A percentile compares a stretch with the other conserved stretches of the same genome.
Evolutionary conservation across 2,797 vertebrate species (phyloP).

Genomic region (Platyrinchus mystaceus): DNA sequence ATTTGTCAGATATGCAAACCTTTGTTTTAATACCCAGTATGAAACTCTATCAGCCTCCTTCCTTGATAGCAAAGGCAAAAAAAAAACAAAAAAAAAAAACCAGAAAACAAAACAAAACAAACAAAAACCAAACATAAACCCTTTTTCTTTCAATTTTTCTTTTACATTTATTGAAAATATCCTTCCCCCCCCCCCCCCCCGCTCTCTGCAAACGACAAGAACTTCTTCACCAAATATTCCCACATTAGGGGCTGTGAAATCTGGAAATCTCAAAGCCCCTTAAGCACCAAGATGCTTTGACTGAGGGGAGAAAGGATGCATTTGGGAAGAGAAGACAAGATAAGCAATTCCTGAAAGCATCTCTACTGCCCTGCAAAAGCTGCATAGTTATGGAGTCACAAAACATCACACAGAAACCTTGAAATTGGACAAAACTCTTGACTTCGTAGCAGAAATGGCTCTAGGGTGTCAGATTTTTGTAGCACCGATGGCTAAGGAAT

Average conservation of each 20-base stretch:
- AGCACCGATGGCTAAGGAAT: neutral
- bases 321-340: neutral
- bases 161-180: neutral
- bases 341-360: neutral
- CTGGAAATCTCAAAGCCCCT: neutral
- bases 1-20: neutral
- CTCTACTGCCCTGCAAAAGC: neutral
- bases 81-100: neutral
- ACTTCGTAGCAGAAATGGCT: neutral
- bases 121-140: rapidly evolving
- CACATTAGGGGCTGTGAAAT: neutral
- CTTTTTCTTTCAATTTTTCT: neutral
- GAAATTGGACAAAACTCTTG: neutral
- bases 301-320: neutral
- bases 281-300: neutral
- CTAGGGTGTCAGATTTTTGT: neutral
- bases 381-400: neutral
- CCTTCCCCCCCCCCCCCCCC: rapidly evolving
- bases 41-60: neutral
- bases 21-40: neutral
- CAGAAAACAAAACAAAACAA: neutral
- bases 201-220: neutral
- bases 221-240: neutral
- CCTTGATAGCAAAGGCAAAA: neutral
- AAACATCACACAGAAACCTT: neutral